These are phyloP conservation scores for Salticus scenicus DNA, from an alignment of 2,888 invertebrate species.

Conservation along the genomic window DNA sequence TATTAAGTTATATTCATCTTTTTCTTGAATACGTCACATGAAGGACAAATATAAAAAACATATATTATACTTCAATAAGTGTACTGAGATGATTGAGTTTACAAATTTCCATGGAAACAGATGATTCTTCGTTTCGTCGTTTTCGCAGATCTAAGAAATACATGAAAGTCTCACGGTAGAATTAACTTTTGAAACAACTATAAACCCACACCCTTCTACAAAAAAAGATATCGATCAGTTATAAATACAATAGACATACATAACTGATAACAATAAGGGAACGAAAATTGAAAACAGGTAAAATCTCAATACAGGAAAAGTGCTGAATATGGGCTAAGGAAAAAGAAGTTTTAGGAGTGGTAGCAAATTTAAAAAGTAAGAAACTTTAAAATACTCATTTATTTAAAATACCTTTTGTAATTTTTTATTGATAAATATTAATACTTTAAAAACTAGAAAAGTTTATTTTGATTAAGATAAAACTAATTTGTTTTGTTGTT, in stretches of 20 bases:
- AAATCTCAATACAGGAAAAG: not conserved
- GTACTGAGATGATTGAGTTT: constrained; percentile 1
- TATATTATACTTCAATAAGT: too few species aligned
- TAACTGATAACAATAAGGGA: not conserved
- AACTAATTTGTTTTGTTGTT: too few species aligned
- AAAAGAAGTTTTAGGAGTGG: not conserved
- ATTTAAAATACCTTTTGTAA: too few species aligned
- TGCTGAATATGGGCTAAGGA: not conserved
- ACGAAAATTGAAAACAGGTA: not conserved
- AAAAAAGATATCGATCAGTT: not conserved
- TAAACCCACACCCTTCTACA: not conserved
- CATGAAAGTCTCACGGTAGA: not conserved
- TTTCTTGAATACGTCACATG: too few species aligned
- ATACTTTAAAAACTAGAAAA: too few species aligned
- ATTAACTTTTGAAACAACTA: not conserved
- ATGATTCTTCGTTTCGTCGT: not conserved
- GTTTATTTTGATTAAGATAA: too few species aligned
- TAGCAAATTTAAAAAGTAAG: not conserved
- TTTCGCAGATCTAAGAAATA: not conserved
- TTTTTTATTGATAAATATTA: too few species aligned
- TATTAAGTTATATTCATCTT: too few species aligned
- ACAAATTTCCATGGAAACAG: not conserved
- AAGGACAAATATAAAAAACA: too few species aligned
- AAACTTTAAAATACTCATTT: too few species aligned
- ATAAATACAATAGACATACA: not conserved